A percentile compares a stretch with the other conserved stretches of the same genome.
These are phyloP conservation scores for Redunca redunca DNA, from an alignment of 2,113 vertebrate species.

Conservation along the genomic window DNA sequence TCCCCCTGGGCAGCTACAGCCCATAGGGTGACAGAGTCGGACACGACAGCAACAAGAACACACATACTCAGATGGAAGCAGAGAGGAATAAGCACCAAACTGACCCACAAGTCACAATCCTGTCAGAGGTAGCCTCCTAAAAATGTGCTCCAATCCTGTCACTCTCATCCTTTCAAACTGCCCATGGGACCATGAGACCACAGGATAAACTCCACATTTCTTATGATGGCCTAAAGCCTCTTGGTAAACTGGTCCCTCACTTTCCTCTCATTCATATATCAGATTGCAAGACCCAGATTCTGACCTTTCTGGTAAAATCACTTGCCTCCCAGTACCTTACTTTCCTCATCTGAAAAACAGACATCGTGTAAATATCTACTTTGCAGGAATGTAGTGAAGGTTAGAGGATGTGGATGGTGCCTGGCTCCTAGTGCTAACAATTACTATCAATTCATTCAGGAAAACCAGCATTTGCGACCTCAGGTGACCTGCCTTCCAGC, in stretches of 20 bases:
- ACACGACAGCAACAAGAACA: background rate
- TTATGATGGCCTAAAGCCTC: background rate
- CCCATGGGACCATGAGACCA: background rate
- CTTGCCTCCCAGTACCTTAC: background rate
- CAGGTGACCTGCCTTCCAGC: background rate
- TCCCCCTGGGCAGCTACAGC: background rate
- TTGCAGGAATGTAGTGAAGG: background rate
- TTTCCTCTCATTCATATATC: background rate
- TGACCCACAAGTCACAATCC: background rate
- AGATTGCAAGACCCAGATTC: background rate
- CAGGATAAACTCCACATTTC: background rate
- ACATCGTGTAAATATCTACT: background rate
- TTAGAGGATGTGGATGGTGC: background rate
- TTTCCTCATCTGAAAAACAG: background rate
- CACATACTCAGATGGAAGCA: background rate
- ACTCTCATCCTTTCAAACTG: background rate
- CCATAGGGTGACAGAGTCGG: background rate
- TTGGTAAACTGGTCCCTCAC: background rate
- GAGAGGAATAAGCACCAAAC: background rate
- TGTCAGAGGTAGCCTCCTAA: background rate
- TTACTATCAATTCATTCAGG: background rate
- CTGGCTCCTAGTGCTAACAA: background rate
- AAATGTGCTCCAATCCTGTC: background rate
- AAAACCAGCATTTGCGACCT: background rate
- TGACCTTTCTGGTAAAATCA: background rate